Base-by-base conservation (phyloP, 2,797 vertebrate genomes). In the Pantherophis alleghaniensis region DNA sequence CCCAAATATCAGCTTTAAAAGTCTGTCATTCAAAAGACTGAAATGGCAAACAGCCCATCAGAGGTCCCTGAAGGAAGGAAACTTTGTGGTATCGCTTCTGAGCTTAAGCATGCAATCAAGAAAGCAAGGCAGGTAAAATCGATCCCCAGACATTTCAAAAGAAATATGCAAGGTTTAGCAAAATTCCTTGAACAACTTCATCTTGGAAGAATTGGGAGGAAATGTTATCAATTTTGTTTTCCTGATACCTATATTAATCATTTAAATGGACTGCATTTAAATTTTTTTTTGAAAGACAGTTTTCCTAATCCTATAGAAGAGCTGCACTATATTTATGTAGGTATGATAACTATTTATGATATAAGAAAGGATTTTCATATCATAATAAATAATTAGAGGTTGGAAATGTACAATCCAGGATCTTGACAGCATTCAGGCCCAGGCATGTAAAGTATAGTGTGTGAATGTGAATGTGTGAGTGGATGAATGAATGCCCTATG, bases 361-460 rank as follows among this genome's bases (percentile, higher is more conserved):
- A 86, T 42, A 92, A 83, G n/a, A 32, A 59, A 79, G 2, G 24
- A 16, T 24, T 7, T 32, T 47, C 87, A 94, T 95, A 47, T 86
- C n/a, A 86, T 87, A 91, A 60, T 91, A 51, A 79, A 32, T 24
- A 74, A 53, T 88, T 86, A 91, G 55, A n/a, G 28, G 13, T 63
- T 74, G 94, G 87, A 93, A 91, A 90, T 37, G 86, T 42, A 94
- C 61, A 97, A 96, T 93, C 83, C 89, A 91, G 93, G 94, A 94
- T 95, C 92, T 92, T 95, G 95, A 96, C 92, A 92, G 32, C 90
- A 92, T 95, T 88, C 94, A 95, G 95, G 97, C 94, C 89, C 94
- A 95, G 96, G 97, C 94, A 92, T 89, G 90, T 94, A 96, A 97
- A 94, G 95, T 94, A 92, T 92, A 95, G 61, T 0, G 26, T 95